Conservation (phyloP, 1,140 invertebrate species). For the Drosophila dunni region DNA sequence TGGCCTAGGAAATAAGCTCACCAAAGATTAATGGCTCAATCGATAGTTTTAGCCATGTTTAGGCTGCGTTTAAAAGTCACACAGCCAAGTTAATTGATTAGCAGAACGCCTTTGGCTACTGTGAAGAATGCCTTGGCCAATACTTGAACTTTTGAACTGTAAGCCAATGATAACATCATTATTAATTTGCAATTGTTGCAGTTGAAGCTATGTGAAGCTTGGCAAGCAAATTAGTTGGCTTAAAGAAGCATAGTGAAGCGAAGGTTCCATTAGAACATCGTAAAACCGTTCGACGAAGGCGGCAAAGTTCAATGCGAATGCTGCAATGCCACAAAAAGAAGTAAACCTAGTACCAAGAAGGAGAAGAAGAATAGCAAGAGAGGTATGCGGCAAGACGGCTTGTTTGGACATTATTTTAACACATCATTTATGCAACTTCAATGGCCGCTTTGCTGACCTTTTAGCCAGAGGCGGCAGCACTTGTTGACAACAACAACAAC, state of each 20-base stretch:
- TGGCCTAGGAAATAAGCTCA: conserved; percentile 46
- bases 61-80: conserved; percentile 35
- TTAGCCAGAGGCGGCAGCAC: conserved; percentile 47
- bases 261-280: conserved; percentile 55
- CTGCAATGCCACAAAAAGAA: conserved; percentile 28
- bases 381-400: conserved; percentile 14
- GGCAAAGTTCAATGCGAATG: conserved; percentile 72
- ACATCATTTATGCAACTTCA: conserved; percentile 74
- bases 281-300: conserved; percentile 44
- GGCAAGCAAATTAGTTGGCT: conserved; percentile 59
- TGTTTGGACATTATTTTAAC: conserved; percentile 62
- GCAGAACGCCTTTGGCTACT: conserved; percentile 58
- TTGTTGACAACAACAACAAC: conserved; percentile 33
- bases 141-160: conserved; percentile 56
- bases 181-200: conserved; percentile 71
- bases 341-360: conserved; percentile 17
- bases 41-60: conserved; percentile 13
- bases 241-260: conserved; percentile 43
- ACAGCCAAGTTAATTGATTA: conserved; percentile 46
- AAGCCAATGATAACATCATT: conserved; percentile 15
- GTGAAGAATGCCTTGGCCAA: conserved; percentile 39
- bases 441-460: conserved; percentile 63
- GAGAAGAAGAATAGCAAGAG: background rate
- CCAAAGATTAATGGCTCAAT: conserved; percentile 46
- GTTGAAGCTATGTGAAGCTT: too few relatives aligned